Evolutionary conservation across 2,797 vertebrate genomes (phyloP).

Genomic region (Thripadectes ignobilis): DNA sequence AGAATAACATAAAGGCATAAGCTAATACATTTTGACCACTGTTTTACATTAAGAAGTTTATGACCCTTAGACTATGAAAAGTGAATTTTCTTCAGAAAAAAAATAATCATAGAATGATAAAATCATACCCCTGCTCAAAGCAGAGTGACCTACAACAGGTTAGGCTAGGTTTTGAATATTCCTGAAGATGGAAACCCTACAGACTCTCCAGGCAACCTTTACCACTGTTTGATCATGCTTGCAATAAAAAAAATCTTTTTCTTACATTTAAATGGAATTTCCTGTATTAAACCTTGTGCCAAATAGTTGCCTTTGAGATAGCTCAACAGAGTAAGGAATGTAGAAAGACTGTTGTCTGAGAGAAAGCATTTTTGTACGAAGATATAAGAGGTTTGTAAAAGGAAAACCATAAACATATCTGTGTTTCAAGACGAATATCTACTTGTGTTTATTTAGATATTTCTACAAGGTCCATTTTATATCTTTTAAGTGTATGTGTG

Average conservation of each 20-base stretch:
- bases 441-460: background rate
- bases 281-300: background rate
- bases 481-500: background rate
- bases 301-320: background rate
- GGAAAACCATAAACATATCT: background rate
- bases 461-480: background rate
- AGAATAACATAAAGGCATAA: background rate
- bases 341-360: background rate
- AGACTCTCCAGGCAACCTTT: background rate
- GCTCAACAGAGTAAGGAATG: background rate
- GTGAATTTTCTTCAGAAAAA: background rate
- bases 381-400: background rate
- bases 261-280: background rate
- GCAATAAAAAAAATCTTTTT: background rate
- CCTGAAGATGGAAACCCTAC: background rate
- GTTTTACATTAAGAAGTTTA: background rate
- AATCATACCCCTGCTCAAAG: background rate
- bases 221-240: background rate
- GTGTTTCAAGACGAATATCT: background rate
- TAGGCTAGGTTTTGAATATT: background rate
- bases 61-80: background rate
- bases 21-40: background rate
- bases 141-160: background rate
- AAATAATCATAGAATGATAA: background rate
- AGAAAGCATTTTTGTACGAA: background rate